A percentile compares a stretch with the other conserved stretches of the same genome.
phyloP scores from a whole-genome alignment of 2,888 invertebrate genomes.

The Augiades crinisus region DNA sequence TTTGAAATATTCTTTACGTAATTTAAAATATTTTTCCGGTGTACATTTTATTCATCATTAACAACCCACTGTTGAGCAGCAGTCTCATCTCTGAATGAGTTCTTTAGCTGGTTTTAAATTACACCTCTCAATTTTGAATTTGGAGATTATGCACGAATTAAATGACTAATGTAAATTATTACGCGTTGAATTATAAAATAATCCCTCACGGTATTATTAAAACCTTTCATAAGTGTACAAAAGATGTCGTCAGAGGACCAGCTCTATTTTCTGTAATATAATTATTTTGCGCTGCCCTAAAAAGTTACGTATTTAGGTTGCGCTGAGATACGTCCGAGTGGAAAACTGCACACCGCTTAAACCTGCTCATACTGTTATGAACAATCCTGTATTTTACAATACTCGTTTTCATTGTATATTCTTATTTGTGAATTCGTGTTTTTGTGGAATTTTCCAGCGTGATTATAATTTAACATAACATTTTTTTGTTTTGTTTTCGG shows the following conservation, averaged over 20 bases:
- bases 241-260: conserved; percentile 1
- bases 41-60: too few relatives aligned
- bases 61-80: too few relatives aligned
- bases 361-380: conserved; percentile 23
- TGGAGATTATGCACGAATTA: too few relatives aligned
- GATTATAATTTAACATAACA: conserved; percentile 13
- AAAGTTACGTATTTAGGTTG: conserved; percentile 25
- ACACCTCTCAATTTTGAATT: too few relatives aligned
- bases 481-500: conserved; percentile 5
- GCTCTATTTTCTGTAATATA: conserved; percentile 14
- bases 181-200: too few relatives aligned
- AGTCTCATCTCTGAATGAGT: too few relatives aligned
- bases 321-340: conserved; percentile 25
- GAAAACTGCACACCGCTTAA: conserved; percentile 24
- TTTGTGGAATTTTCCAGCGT: neutral
- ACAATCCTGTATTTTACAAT: conserved; percentile 18
- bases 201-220: neutral
- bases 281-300: conserved; percentile 21
- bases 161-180: too few relatives aligned
- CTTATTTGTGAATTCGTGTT: conserved; percentile 7
- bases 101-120: too few relatives aligned
- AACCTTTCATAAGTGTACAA: conserved; percentile 9
- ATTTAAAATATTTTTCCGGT: neutral
- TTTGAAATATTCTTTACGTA: too few relatives aligned
- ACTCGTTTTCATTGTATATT: conserved; percentile 18